These are phyloP conservation scores for Sceliomorpha sp. DNA, from an alignment of 2,888 invertebrate species.

Conservation along the genomic window DNA sequence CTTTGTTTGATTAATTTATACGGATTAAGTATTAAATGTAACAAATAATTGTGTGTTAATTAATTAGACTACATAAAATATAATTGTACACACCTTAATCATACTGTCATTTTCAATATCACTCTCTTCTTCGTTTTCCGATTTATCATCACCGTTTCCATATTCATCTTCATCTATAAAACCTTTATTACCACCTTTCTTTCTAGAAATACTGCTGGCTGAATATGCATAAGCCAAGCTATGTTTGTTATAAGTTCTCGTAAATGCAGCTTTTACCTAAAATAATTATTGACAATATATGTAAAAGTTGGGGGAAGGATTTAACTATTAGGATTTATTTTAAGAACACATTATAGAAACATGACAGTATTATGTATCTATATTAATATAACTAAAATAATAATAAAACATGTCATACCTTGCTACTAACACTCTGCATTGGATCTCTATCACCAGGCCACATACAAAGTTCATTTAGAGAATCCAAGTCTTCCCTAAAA, in stretches of 20 bases:
- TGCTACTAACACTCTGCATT: slow-evolving; percentile 88
- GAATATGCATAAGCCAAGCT: slow-evolving; percentile 90
- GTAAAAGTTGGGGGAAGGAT: no score
- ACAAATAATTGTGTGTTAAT: no score
- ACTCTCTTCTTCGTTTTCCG: slow-evolving; percentile 82
- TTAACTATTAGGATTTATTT: slow-evolving; percentile 2
- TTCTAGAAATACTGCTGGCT: slow-evolving; percentile 83
- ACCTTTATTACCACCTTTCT: slow-evolving; percentile 81
- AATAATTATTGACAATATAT: slow-evolving; percentile 7
- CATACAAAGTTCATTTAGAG: slow-evolving; percentile 89
- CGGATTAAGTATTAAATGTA: no score
- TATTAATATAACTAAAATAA: no score
- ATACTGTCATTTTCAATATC: slow-evolving; percentile 87
- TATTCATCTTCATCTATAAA: slow-evolving; percentile 78
- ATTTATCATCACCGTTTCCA: no score
- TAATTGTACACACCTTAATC: no score
- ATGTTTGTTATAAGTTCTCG: slow-evolving; percentile 94
- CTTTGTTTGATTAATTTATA: no score
- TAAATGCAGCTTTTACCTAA: slow-evolving; percentile 95
- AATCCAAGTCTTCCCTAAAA: slow-evolving; percentile 92
- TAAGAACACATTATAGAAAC: slow-evolving; percentile 2
- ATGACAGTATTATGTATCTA: slow-evolving; percentile 2
- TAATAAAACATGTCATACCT: no score
- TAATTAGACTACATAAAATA: no score
- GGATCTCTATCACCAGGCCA: slow-evolving; percentile 92